Percentiles rank a stretch among this genome's conserved stretches.
Conservation (phyloP, 2,113 vertebrate genomes). For the Numenius arquata region DNA sequence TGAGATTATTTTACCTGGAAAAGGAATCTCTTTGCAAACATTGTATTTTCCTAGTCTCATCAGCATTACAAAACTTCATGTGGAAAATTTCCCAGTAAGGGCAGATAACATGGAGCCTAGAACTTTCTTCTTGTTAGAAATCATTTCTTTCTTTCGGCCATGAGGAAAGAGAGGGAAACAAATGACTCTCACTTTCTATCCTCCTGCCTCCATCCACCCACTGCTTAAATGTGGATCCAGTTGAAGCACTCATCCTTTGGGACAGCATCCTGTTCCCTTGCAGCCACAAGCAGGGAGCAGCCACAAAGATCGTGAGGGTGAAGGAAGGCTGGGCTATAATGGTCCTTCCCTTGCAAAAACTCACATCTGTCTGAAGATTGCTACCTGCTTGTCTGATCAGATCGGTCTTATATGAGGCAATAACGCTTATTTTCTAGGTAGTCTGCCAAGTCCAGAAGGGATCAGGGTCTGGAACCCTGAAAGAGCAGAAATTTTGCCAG, state of each 20-base stretch:
- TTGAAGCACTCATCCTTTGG: rapidly evolving
- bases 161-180: background rate
- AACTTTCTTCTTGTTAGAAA: background rate
- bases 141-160: background rate
- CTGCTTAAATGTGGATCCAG: rapidly evolving
- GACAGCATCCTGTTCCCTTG: background rate
- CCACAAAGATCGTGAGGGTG: rapidly evolving
- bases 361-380: background rate
- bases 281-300: background rate
- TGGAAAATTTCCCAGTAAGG: background rate
- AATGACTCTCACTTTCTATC: background rate
- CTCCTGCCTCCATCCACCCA: background rate
- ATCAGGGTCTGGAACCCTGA: background rate
- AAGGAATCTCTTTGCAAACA: background rate
- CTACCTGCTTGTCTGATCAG: background rate
- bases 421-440: background rate
- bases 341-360: background rate
- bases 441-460: background rate
- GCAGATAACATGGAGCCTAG: background rate
- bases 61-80: rapidly evolving
- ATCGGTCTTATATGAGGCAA: rapidly evolving
- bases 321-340: background rate
- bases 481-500: background rate
- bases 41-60: background rate
- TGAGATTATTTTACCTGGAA: background rate